Base-by-base conservation (phyloP, 2,888 invertebrate species). In the Spialia ferax region DNA sequence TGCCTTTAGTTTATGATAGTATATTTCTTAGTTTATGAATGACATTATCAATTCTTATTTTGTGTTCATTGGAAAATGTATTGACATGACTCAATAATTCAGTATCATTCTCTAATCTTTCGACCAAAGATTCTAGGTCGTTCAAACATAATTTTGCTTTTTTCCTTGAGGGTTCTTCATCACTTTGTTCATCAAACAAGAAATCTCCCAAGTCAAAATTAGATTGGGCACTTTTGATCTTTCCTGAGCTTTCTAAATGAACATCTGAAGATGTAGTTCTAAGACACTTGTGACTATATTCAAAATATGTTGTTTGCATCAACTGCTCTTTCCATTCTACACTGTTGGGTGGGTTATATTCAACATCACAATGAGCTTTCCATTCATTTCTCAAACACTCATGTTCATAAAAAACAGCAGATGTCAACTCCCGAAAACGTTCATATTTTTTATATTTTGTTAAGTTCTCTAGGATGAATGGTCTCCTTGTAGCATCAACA, bases 131-230 rank as follows among this genome's bases (percentile, higher is more conserved):
- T 69, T 84, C 85, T 1, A 75, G 72, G 64, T 83, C 82, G 68
- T 73, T 77, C 0, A 60, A 63, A 57, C 84, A 79, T 1, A 85
- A 67, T 79, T 89, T 92, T 0, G 76, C 72, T 76, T 84, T 88
- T 74, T 93, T 93, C 69, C 79, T 79, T 0, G 75, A 78, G 1
- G 92, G 90, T 60, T 89, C 87, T 6, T 73, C 74, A 5, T 74
- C 74, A 0, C 73, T 18, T 18, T 35, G 32, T 8, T 22, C 66
- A 48, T 81, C 83, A 71, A 87, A 86, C 48, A 89, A 70, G 15
- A 89, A 78, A 70, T 90, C 86, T 2, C 80, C 83, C 13, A 91
- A 78, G 71, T 91, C 90, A 65, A 91, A 90, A 74, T 88, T 86
- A 60, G 72, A 79, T 72, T 79, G 68, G 68, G 70, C 10, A 75